Evolutionary conservation across 64 coral and sea anemone species (phyloP), one percentile per base, ranked within the genome.

Genomic region (Platygyra sinensis): DNA sequence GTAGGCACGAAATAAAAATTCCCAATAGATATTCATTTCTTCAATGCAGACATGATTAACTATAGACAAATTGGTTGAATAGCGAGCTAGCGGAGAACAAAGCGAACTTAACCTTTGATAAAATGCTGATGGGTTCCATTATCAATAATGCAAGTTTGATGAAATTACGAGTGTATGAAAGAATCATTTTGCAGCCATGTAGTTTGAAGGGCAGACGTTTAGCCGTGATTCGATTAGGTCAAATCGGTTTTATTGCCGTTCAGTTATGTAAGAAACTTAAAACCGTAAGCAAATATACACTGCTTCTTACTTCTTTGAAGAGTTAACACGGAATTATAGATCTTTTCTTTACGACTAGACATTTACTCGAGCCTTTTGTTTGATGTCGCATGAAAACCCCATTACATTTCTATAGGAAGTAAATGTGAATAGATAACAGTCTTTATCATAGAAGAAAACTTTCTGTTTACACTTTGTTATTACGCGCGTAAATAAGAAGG

Each of bases 361-460:
- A 81, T 91, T 90, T 83, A 82, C 80, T 91, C 57, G 46, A 75
- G 31, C 59, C 79, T 29, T 83, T 91, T 91, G 80, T 85, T 76
- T 91, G 63, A 52, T 84, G 72, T 82, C 79, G 77, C 50, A 90
- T 90, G 88, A 72, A 72, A 90, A 90, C 62, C 60, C 89, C 89
- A 91, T 91, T 80, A 91, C 89, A 91, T 74, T 83, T 83, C 80
- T 83, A 64, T 84, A 91, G 80, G 89, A 91, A 91, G 79, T 73
- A 91, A 83, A 85, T 60, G 81, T 65, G 67, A 84, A 80, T 27
- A 76, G 89, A 91, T 91, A 91, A 91, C 52, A 84, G 42, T 85
- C 73, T 82, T 85, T 83, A 85, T 72, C 81, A 72, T 52, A 52
- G 81, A 85, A 85, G 63, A 85, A 83, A 85, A 85, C 33, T 91